Evolutionary conservation across 2,113 vertebrate species (phyloP).

Genomic region (Eidolon helvum): DNA sequence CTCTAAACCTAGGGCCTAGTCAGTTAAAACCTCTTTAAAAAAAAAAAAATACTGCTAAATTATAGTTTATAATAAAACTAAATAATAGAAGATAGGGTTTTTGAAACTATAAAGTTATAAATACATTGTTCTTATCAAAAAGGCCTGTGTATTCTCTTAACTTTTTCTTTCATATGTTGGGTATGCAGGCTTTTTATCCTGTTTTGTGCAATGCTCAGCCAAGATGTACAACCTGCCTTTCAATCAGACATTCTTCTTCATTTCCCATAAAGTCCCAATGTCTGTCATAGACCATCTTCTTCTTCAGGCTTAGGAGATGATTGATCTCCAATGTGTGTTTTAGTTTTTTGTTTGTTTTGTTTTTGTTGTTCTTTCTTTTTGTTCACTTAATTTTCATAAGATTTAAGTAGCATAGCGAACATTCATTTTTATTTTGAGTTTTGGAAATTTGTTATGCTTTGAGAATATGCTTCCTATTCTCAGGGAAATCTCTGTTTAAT

Average conservation of each 20-base stretch:
- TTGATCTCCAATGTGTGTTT: not conserved
- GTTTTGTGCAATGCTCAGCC: not conserved
- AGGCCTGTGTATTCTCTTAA: not conserved
- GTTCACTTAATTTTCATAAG: not conserved
- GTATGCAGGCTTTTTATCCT: fast-evolving
- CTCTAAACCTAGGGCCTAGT: not conserved
- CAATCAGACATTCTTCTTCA: not conserved
- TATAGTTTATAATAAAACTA: not conserved
- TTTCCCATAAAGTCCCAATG: fast-evolving
- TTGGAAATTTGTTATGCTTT: not conserved
- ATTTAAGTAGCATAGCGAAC: not conserved
- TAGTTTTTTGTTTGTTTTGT: not conserved
- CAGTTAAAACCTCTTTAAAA: not conserved
- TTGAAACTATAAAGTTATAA: not conserved
- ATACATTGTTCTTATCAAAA: not conserved
- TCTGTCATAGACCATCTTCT: not conserved
- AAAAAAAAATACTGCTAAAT: not conserved
- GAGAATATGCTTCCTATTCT: not conserved
- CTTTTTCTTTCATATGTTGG: not conserved
- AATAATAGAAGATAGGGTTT: not conserved
- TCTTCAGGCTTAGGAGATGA: not conserved
- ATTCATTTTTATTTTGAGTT: not conserved
- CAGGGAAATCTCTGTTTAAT: not conserved
- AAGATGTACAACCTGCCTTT: not conserved
- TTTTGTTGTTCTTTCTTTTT: not conserved